These are phyloP conservation scores for Microplitis deprimator DNA, from an alignment of 2,888 invertebrate genomes.

Conservation along the genomic window DNA sequence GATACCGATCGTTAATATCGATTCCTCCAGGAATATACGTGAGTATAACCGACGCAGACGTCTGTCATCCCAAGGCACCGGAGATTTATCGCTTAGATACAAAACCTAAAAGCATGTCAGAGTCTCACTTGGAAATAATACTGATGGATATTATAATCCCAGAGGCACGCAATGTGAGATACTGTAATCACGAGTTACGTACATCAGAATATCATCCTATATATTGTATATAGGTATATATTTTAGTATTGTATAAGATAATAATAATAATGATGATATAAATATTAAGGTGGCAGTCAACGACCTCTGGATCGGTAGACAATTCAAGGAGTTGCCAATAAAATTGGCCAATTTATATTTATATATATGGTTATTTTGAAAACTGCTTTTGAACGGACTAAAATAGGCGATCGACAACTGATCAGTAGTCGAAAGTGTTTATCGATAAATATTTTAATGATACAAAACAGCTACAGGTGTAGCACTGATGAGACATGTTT, in stretches of 20 bases:
- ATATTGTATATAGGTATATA: neutral
- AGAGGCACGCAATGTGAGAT: constrained; percentile 16
- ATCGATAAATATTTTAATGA: constrained; percentile 13
- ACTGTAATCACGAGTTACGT: neutral
- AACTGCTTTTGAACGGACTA: neutral
- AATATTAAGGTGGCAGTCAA: neutral
- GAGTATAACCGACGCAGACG: neutral
- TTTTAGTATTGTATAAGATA: neutral
- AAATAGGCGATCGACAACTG: constrained; percentile 11
- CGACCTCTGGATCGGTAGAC: neutral
- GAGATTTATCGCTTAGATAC: neutral
- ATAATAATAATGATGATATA: neutral
- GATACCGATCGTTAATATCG: neutral
- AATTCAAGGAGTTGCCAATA: too few relatives aligned
- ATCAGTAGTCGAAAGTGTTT: constrained; percentile 34
- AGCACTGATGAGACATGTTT: neutral
- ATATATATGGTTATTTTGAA: too few relatives aligned
- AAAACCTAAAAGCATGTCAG: neutral
- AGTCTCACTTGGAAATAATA: neutral
- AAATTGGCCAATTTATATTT: too few relatives aligned
- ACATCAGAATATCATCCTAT: neutral
- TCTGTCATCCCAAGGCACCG: neutral
- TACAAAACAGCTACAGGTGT: constrained; percentile 22
- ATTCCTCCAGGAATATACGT: neutral
- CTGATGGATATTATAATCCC: constrained; percentile 10